These are phyloP conservation scores for Hippocampus zosterae DNA, from an alignment of 2,113 vertebrate species.

Conservation along the genomic window DNA sequence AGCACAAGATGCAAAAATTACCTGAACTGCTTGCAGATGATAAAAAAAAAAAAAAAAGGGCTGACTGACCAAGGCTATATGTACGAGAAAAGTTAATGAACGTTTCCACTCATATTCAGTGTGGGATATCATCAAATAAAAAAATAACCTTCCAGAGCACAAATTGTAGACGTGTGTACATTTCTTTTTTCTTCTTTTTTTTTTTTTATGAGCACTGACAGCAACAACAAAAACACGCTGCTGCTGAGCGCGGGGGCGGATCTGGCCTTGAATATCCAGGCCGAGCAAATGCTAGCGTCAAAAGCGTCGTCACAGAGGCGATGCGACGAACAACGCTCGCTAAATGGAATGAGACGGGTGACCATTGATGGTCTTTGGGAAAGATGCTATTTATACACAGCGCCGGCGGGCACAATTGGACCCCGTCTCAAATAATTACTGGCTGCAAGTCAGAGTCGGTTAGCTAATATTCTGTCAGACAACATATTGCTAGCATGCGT, in stretches of 20 bases:
- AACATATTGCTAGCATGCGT: neutral
- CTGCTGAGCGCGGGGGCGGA: neutral
- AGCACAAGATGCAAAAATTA: constrained; percentile 27
- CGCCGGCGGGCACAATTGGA: constrained; percentile 28
- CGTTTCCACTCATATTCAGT: neutral
- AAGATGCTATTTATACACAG: constrained; percentile 31
- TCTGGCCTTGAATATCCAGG: constrained; percentile 20
- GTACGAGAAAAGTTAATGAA: neutral
- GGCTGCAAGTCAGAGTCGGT: constrained; percentile 20
- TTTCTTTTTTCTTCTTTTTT: too few species aligned
- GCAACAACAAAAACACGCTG: neutral
- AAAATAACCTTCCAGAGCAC: neutral
- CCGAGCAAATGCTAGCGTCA: constrained; percentile 35
- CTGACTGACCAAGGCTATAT: neutral
- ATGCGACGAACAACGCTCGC: constrained; percentile 17
- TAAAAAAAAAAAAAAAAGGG: neutral
- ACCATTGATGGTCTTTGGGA: constrained; percentile 23
- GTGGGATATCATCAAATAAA: neutral
- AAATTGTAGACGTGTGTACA: neutral
- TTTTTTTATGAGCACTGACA: constrained; percentile 1
- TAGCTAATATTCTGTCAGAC: constrained; percentile 21
- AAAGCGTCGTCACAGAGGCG: constrained; percentile 12
- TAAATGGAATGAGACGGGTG: constrained; percentile 41
- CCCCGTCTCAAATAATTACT: constrained; percentile 32
- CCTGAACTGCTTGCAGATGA: neutral